Percentiles rank a stretch among this genome's conserved stretches.
phyloP scores from a whole-genome alignment of 2,113 vertebrate genomes.

The Bos taurus region ARS-UCD2.0 NC_037343.1:48557501-48558000 shows the following conservation, averaged over 20 bases:
- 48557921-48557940: not conserved
- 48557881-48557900: not conserved
- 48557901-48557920: not conserved
- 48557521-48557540: not conserved
- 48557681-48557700: not conserved
- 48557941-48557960: not conserved
- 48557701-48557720: not conserved
- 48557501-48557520: not conserved
- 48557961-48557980: not conserved
- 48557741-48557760: not conserved
- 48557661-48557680: not conserved
- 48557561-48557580: not conserved
- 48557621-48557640: not conserved
- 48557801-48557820: not conserved
- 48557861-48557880: not conserved
- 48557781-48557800: rapidly evolving
- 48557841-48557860: not conserved
- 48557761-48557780: not conserved
- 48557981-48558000: not conserved
- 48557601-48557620: not conserved
- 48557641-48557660: not conserved
- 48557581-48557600: not conserved
- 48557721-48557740: not conserved
- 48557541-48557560: not conserved
- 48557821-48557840: not conserved